Evolutionary conservation across 2,113 vertebrate species (phyloP).

Genomic region (Charadrius vociferus): DNA sequence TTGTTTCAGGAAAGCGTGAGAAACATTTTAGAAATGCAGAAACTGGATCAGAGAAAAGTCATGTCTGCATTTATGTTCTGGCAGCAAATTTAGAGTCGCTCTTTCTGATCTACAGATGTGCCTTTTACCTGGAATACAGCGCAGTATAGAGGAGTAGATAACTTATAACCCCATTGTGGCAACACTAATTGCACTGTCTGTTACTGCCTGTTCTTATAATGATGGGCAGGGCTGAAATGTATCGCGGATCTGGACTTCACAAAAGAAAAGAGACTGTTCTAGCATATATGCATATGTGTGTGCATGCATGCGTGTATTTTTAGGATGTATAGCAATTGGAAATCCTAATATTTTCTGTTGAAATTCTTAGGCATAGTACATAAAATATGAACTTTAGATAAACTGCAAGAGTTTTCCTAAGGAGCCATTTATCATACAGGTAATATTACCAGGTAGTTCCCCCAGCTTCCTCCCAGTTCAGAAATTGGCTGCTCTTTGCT

Average conservation of each 20-base stretch:
- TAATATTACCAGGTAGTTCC: background rate
- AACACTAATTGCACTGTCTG: background rate
- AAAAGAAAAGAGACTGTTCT: background rate
- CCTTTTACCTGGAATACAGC: background rate
- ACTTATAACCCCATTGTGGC: background rate
- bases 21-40: slow-evolving; percentile 58
- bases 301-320: background rate
- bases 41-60: slow-evolving; percentile 39
- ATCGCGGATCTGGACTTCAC: background rate
- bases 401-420: background rate
- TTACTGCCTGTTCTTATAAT: background rate
- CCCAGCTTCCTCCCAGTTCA: background rate
- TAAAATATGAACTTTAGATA: background rate
- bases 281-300: background rate
- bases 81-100: background rate
- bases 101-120: slow-evolving; percentile 13
- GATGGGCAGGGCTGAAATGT: background rate
- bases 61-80: background rate
- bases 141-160: background rate
- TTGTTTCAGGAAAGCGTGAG: slow-evolving; percentile 37
- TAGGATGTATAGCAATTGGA: accelerated
- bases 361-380: background rate
- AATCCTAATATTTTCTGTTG: background rate
- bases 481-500: background rate
- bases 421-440: background rate